Percentiles rank a stretch among this genome's conserved stretches.
phyloP scores from a whole-genome alignment of 2,797 vertebrate species.

The Holocentrus rufus region DNA sequence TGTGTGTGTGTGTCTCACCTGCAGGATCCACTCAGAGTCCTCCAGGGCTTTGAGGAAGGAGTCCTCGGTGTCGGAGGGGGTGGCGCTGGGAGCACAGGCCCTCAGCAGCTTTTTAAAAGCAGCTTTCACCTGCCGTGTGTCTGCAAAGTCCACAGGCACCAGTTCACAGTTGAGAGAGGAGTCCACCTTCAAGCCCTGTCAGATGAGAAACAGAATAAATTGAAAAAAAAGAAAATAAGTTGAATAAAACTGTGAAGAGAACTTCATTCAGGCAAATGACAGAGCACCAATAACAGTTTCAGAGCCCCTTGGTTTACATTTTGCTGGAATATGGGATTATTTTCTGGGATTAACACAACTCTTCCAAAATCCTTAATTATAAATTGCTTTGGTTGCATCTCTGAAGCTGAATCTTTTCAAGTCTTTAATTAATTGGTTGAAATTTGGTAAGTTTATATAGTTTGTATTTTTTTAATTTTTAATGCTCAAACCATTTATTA shows the following conservation, averaged over 20 bases:
- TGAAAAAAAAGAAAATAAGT: neutral
- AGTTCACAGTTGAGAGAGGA: slow-evolving; percentile 95
- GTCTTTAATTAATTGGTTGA: no score
- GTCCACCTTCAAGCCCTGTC: slow-evolving; percentile 93
- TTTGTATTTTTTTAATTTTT: no score
- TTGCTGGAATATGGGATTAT: no score
- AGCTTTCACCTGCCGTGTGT: slow-evolving; percentile 92
- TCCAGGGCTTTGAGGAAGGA: slow-evolving; percentile 94
- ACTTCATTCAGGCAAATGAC: no score
- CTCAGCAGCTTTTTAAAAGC: slow-evolving; percentile 97
- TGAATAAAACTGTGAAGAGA: no score
- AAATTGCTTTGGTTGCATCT: no score
- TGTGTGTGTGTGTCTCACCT: slow-evolving; percentile 80
- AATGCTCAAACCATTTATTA: neutral
- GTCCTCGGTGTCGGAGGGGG: slow-evolving; percentile 87
- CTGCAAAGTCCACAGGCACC: slow-evolving; percentile 95
- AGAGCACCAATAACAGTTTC: no score
- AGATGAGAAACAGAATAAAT: slow-evolving; percentile 3
- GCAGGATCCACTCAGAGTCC: slow-evolving; percentile 96
- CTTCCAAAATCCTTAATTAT: no score
- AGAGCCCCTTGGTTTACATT: no score
- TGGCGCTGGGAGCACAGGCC: slow-evolving; percentile 92
- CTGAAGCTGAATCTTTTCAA: no score
- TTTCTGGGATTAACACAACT: no score
- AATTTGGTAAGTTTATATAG: no score